Base-by-base conservation (phyloP, 2,888 invertebrate genomes). In the Calephelis perditalis region DNA sequence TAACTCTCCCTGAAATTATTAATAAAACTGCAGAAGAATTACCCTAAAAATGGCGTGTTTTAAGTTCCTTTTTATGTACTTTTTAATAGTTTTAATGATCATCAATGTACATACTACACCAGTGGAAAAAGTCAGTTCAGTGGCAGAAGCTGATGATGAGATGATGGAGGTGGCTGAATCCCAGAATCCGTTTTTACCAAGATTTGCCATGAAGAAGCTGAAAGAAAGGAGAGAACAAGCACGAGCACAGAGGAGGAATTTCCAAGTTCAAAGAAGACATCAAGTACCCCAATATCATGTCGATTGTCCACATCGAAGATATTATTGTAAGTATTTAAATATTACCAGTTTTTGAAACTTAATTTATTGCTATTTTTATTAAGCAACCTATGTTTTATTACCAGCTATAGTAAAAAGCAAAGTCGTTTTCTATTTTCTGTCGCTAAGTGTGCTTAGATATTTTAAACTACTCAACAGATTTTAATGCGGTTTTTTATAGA, bases 91-190 rank as follows among this genome's bases (percentile, higher is more conserved):
- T n/a, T 58, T 79, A 40, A 12, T 74, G n/a, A 56, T 75, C 3
- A 63, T 71, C 12, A 61, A 71, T 11, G 74, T 70, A 57, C 68
- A 75, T 57, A 68, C 79, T 3, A 78, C 77, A 56, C 78, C 84
- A 15, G 9, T 76, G 37, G 76, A 80, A 26, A 73, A 74, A 6
- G 58, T 70, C 9, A 65, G 63, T 12, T 56, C 45, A 36, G 55
- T 62, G 8, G 37, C 62, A 15, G 12, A 60, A 47, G 26, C 66
- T 5, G 70, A 69, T 52, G 76, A 70, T 3, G 85, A 88, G 62
- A 80, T 84, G 67, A 88, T 90, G 89, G 84, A 85, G 61, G 75
- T 74, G 1, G 90, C 88, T 1, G 88, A 84, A 63, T 71, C 79
- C 0, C 83, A 84, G 65, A 82, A 88, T 68, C 85, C 88, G 1